Evolutionary conservation across 1,140 invertebrate species (phyloP).

Genomic region (Patella vulgata): DNA sequence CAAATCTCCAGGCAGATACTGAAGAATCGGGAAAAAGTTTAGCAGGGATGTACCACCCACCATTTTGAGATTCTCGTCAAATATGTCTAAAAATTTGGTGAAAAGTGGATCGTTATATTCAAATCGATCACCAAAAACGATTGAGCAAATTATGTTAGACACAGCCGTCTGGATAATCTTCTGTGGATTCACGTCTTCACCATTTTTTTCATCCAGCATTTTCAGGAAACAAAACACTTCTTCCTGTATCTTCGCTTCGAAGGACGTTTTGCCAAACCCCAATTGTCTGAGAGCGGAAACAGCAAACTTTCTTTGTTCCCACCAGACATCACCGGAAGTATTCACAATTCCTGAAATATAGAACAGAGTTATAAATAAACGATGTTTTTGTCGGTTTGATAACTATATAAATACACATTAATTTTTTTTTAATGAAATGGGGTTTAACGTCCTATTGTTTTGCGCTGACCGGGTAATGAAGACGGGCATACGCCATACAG

Average conservation of each 20-base stretch:
- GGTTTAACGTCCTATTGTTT: too few species aligned
- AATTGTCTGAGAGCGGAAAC: conserved; percentile 76
- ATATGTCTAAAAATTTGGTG: conserved; percentile 26
- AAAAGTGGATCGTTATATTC: conserved; percentile 64
- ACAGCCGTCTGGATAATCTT: conserved; percentile 33
- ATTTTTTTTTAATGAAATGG: too few species aligned
- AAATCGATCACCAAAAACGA: conserved; percentile 82
- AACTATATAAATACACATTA: too few species aligned
- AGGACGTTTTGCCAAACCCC: conserved; percentile 78
- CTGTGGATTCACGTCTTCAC: conserved; percentile 26
- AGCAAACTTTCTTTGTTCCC: conserved; percentile 78
- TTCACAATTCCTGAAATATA: conserved; percentile 23
- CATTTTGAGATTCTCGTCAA: conserved; percentile 34
- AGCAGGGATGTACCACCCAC: conserved; percentile 31
- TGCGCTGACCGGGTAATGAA: too few species aligned
- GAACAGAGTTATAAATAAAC: too few species aligned
- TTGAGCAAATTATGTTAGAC: conserved; percentile 84
- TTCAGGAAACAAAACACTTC: conserved; percentile 64
- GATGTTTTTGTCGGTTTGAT: too few species aligned
- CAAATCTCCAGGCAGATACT: conserved; percentile 36
- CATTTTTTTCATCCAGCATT: conserved; percentile 11
- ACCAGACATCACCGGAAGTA: conserved; percentile 73
- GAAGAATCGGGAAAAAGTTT: conserved; percentile 40
- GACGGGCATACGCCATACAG: too few species aligned
- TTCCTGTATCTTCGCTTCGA: conserved; percentile 77